Evolutionary conservation across 1,140 invertebrate species (phyloP).

Genomic region (Macrotrachela quadricornifera): DNA sequence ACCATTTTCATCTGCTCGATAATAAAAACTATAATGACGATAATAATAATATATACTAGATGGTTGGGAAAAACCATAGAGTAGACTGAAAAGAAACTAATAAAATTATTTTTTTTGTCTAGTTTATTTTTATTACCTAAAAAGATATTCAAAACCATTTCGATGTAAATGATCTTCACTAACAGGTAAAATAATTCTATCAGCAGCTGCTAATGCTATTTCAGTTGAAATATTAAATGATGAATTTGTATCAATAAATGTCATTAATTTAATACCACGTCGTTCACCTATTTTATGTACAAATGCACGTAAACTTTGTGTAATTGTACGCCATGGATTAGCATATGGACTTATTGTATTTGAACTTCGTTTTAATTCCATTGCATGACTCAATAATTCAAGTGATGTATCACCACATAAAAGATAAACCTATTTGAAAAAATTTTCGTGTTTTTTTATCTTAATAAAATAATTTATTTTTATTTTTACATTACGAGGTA

Average conservation of each 20-base stretch:
- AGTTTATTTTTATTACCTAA: too few species aligned
- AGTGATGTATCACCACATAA: conserved; percentile 6
- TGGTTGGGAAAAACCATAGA: conserved; percentile 1
- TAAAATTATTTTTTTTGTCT: too few species aligned
- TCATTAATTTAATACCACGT: conserved; percentile 2
- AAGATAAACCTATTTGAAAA: neutral
- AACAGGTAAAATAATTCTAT: conserved; percentile 1
- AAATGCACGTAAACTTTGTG: neutral
- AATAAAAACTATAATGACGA: conserved; percentile 5
- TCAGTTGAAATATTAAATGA: conserved; percentile 3
- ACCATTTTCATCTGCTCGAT: neutral
- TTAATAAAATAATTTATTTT: too few species aligned
- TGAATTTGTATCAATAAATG: conserved; percentile 6
- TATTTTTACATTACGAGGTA: neutral
- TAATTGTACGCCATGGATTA: neutral
- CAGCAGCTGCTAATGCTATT: conserved; percentile 1
- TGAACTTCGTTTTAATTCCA: neutral
- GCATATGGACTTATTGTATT: neutral
- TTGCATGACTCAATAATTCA: neutral
- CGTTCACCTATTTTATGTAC: conserved; percentile 2
- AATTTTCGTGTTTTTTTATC: too few species aligned
- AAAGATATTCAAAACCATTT: conserved; percentile 2
- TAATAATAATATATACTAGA: conserved; percentile 4
- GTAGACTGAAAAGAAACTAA: neutral
- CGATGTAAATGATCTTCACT: conserved; percentile 5